A percentile compares a stretch with the other conserved stretches of the same genome.
Conservation (phyloP, 2,888 invertebrate species). For the Nezara viridula region DNA sequence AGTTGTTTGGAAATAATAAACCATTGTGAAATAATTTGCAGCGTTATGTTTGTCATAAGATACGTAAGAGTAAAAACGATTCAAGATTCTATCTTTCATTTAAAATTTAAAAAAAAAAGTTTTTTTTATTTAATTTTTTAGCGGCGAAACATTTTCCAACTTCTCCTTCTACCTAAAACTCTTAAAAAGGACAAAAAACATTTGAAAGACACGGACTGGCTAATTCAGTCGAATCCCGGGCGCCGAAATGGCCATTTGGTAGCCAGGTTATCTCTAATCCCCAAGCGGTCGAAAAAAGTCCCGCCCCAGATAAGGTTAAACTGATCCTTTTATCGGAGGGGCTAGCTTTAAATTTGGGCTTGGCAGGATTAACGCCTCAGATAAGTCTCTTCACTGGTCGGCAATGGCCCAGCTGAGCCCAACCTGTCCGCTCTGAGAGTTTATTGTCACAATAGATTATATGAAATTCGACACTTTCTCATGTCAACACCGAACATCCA, state of each 20-base stretch:
- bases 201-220: conserved; percentile 9
- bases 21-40: too few relatives aligned
- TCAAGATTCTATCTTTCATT: too few relatives aligned
- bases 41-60: too few relatives aligned
- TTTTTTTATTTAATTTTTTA: too few relatives aligned
- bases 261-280: conserved; percentile 26
- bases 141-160: not conserved
- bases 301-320: conserved; percentile 27
- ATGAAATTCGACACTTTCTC: not conserved
- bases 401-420: not conserved
- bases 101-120: too few relatives aligned
- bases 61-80: too few relatives aligned
- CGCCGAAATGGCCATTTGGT: conserved; percentile 32
- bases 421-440: not conserved
- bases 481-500: too few relatives aligned
- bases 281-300: conserved; percentile 26
- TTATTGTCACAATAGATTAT: not conserved
- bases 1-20: too few relatives aligned
- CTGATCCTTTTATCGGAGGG: conserved; percentile 36
- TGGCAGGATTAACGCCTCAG: not conserved
- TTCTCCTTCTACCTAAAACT: not conserved
- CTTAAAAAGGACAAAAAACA: not conserved
- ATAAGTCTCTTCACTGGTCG: conserved; percentile 16
- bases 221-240: conserved; percentile 45
- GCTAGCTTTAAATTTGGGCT: conserved; percentile 37